phyloP scores from a whole-genome alignment of 2,888 invertebrate species.

The Pollenia amentaria region DNA sequence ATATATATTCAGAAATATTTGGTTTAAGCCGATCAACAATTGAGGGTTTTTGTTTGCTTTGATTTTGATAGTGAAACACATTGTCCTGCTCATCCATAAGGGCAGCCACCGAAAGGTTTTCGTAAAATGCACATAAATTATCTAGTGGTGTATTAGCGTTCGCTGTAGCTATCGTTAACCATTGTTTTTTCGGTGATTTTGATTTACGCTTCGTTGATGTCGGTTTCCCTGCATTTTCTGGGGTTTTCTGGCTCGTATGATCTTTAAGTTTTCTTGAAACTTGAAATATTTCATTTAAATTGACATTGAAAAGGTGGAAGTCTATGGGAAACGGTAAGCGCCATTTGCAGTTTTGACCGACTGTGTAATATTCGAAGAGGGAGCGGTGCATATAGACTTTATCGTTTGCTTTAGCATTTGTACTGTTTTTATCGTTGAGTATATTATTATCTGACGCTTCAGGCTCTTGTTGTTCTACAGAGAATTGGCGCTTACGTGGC shows the following conservation, averaged over 20 bases:
- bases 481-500: constrained; percentile 76
- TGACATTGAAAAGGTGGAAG: constrained; percentile 80
- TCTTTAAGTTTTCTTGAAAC: constrained; percentile 74
- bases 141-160: constrained; percentile 79
- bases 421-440: constrained; percentile 50
- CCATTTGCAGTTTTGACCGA: constrained; percentile 79
- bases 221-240: background rate
- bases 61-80: constrained; percentile 17
- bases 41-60: constrained; percentile 55
- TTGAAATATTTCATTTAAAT: constrained; percentile 79
- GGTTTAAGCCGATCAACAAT: constrained; percentile 79
- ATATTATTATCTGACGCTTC: constrained; percentile 49
- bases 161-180: constrained; percentile 78
- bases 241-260: background rate
- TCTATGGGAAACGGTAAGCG: constrained; percentile 82
- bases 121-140: constrained; percentile 84
- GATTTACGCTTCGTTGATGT: constrained; percentile 78
- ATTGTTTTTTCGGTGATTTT: constrained; percentile 81
- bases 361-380: constrained; percentile 82
- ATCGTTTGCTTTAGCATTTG: constrained; percentile 28
- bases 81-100: constrained; percentile 77
- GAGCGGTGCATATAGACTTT: constrained; percentile 78
- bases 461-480: constrained; percentile 72
- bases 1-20: constrained; percentile 80
- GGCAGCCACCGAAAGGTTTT: constrained; percentile 82